Conservation (phyloP, 1,140 invertebrate genomes). For the Brachionus rotundiformis region DNA sequence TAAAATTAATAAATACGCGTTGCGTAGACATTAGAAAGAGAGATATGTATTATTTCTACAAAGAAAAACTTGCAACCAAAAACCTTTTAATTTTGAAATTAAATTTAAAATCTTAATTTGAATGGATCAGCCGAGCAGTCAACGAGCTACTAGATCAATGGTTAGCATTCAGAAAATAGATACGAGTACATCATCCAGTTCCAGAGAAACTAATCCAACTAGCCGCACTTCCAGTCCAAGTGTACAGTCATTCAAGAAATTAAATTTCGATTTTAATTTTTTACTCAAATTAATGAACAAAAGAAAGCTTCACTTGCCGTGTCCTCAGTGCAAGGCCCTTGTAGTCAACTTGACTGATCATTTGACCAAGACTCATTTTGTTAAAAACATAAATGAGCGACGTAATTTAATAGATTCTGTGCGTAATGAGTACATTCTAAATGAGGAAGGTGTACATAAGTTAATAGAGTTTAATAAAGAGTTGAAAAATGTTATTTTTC, state of each 20-base stretch:
- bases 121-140: background rate
- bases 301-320: conserved; percentile 34
- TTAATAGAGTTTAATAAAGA: conserved; percentile 24
- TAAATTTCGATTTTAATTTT: conserved; percentile 21
- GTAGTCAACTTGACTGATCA: conserved; percentile 43
- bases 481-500: conserved; percentile 5
- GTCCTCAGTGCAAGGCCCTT: conserved; percentile 21
- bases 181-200: background rate
- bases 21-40: conserved; percentile 34
- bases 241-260: background rate
- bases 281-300: conserved; percentile 48
- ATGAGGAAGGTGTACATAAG: background rate
- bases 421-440: conserved; percentile 39
- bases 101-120: background rate
- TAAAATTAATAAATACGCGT: conserved; percentile 31
- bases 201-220: background rate
- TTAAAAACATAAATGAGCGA: conserved; percentile 42
- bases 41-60: conserved; percentile 45
- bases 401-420: conserved; percentile 31
- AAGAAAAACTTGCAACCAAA: background rate
- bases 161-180: background rate
- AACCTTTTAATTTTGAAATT: conserved; percentile 29
- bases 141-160: conserved; percentile 9
- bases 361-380: conserved; percentile 38
- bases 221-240: background rate